Percentiles rank a stretch among this genome's conserved stretches.
These are phyloP conservation scores for Chloropsis hardwickii DNA, from an alignment of 2,113 vertebrate species.

Conservation along the genomic window DNA sequence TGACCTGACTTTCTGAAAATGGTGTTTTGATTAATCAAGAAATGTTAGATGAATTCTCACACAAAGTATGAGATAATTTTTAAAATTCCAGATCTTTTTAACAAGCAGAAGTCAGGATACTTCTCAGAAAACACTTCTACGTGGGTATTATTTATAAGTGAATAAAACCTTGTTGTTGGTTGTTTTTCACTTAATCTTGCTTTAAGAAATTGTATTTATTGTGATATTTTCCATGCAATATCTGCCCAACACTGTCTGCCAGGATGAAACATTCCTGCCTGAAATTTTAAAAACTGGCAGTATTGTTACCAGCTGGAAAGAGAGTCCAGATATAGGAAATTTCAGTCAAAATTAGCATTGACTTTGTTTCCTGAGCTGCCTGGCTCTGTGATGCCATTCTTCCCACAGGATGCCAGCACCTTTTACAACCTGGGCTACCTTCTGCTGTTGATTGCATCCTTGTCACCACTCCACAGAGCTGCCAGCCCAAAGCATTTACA, in stretches of 20 bases:
- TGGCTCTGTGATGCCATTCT: not conserved
- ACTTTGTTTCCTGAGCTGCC: not conserved
- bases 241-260: not conserved
- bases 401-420: not conserved
- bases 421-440: not conserved
- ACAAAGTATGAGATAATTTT: not conserved
- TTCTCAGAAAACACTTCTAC: not conserved
- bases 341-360: not conserved
- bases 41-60: not conserved
- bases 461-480: not conserved
- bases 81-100: not conserved
- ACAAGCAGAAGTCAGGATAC: not conserved
- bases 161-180: not conserved
- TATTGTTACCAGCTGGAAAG: not conserved
- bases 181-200: not conserved
- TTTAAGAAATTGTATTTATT: not conserved
- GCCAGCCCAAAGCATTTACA: not conserved
- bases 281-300: not conserved
- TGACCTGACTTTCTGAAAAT: not conserved
- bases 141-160: not conserved
- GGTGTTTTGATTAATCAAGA: not conserved
- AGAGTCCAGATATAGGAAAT: not conserved
- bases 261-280: not conserved
- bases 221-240: not conserved
- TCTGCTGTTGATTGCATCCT: not conserved